Conservation (phyloP, 2,888 invertebrate species). For the Ellobium chinense region DNA sequence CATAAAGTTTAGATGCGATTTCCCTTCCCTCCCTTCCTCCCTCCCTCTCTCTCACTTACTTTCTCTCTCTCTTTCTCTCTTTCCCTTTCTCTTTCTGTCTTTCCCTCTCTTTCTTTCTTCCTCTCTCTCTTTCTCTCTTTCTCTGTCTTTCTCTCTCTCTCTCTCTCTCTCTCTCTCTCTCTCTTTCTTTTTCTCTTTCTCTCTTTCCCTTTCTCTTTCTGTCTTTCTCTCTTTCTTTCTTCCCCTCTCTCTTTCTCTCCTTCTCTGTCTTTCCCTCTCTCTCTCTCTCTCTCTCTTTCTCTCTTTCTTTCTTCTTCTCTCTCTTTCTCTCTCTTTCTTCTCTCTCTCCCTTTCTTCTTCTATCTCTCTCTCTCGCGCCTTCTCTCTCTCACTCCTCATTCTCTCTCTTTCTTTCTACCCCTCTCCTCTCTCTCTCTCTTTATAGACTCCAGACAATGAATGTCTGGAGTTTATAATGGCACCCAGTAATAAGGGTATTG, state of each 20-base stretch:
- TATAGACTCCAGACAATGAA: too few relatives aligned
- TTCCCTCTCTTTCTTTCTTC: background rate
- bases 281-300: slow-evolving; percentile 5
- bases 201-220: background rate
- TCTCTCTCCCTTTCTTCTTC: too few relatives aligned
- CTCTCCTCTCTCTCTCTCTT: too few relatives aligned
- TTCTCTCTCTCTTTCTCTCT: slow-evolving; percentile 18
- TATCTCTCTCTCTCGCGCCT: too few relatives aligned
- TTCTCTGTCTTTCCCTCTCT: background rate
- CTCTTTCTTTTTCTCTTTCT: background rate
- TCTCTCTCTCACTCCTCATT: too few relatives aligned
- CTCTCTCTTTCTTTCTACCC: too few relatives aligned
- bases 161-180: background rate
- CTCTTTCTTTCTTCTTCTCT: background rate
- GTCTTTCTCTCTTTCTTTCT: slow-evolving; percentile 14
- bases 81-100: background rate
- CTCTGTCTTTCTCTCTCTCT: background rate
- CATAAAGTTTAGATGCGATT: too few relatives aligned
- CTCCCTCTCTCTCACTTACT: slow-evolving; percentile 17
- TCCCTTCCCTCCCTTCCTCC: too few relatives aligned
- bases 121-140: background rate
- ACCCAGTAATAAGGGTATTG: too few relatives aligned
- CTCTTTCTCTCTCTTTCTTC: background rate
- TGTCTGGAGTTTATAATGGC: too few relatives aligned
- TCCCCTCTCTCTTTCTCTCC: background rate